Evolutionary conservation across 2,797 vertebrate genomes (phyloP).

Genomic region (Chelonia mydas): DNA sequence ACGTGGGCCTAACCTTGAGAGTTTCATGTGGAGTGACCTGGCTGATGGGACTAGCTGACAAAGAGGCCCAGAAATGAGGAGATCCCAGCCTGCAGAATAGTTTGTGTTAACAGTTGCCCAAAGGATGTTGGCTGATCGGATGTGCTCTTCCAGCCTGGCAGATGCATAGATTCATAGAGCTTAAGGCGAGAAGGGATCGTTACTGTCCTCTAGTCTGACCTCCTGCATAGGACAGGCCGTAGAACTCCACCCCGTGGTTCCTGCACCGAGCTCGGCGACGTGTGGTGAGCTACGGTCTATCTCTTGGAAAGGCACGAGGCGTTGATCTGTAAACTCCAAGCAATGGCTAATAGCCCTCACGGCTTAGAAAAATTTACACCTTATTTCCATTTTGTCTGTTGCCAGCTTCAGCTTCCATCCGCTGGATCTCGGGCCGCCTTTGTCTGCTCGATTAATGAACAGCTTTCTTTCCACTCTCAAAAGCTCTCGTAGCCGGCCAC

Average conservation of each 20-base stretch:
- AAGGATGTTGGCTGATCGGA: not conserved
- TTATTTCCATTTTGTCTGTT: not conserved
- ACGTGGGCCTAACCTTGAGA: not conserved
- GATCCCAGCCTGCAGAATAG: not conserved
- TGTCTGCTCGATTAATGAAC: not conserved
- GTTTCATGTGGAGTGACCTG: not conserved
- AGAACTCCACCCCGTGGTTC: not conserved
- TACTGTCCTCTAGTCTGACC: not conserved
- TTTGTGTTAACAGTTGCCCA: not conserved
- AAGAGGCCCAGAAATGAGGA: accelerated
- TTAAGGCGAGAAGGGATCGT: not conserved
- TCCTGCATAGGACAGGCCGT: not conserved
- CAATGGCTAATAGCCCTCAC: not conserved
- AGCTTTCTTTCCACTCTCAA: conserved; percentile 37
- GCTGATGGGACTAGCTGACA: accelerated
- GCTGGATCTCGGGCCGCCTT: not conserved
- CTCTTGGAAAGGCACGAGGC: not conserved
- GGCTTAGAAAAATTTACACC: not conserved
- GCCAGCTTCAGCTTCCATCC: not conserved
- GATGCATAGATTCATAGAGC: not conserved
- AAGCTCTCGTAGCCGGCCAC: conserved; percentile 88
- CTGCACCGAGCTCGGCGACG: not conserved
- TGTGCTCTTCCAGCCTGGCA: not conserved
- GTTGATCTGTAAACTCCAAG: not conserved
- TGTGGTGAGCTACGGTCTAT: not conserved